Base-by-base conservation (phyloP, 92 coral and sea anemone genomes). In the Montipora capitata region DNA sequence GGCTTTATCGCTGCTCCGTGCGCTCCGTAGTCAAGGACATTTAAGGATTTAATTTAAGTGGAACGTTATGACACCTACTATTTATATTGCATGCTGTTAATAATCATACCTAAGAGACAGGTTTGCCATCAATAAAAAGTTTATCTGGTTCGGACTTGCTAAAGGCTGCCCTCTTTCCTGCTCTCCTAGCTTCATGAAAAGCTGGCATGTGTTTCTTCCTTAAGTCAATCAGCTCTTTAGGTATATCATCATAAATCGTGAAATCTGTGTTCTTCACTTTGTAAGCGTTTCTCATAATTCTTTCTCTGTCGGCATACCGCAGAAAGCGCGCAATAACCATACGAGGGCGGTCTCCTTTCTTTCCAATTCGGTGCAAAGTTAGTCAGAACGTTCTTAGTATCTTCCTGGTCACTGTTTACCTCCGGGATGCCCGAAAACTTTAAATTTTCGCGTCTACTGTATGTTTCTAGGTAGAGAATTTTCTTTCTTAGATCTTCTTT, bases 71-170 rank as follows among this genome's bases (percentile, higher is more conserved):
- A 48, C 52, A 5, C 52, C 10, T 48, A 48, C 10, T 48, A 48
- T 48, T 5, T 48, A 5, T 48, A 48, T 5, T 27, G 35, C 35
- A 27, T 2, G 5, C 52, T 48, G 52, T 1, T 48, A 10, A 67
- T 48, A 48, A 48, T 48, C 52, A 48, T 68, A 39, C 74, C 74
- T 68, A 68, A 5, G n/a, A 41, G 16, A 71, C 54, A 75, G 44
- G 45, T 18, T 14, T 44, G 39, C 89, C 83, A 65, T 76, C 57
- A 44, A 76, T 77, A 45, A 63, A 74, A 1, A 85, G 70, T 64
- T 69, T 76, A 40, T 85, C 73, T 7, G 89, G 89, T 15, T 85
- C 89, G 17, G 83, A 69, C 62, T 78, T 76, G 18, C 83, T 42
- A 58, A 76, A 85, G 11, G 45, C 69, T 7, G 77, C 89, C 27